phyloP scores from a whole-genome alignment of 2,113 vertebrate species.

The Zootoca vivipara region DNA sequence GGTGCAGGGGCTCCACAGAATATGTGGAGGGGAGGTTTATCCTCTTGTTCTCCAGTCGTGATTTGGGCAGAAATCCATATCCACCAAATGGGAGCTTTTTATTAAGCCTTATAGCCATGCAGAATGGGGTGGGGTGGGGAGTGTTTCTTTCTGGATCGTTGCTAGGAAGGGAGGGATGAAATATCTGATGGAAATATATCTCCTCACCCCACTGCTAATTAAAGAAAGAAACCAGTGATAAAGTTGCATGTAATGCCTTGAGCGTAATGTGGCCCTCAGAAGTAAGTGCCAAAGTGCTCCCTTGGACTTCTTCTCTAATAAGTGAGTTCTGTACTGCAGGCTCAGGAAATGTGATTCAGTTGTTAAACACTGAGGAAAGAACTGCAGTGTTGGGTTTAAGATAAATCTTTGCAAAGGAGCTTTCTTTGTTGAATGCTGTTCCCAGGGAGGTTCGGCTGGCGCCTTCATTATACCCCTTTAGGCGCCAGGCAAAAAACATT shows the following conservation, averaged over 20 bases:
- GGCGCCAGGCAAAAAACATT: too few relatives aligned
- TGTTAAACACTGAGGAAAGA: conserved; percentile 2
- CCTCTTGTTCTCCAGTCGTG: neutral
- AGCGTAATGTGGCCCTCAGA: too few relatives aligned
- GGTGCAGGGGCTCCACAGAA: neutral
- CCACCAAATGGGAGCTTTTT: neutral
- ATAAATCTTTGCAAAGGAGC: neutral
- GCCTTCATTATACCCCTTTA: too few relatives aligned
- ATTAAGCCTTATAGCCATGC: neutral
- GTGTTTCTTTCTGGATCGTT: too few relatives aligned
- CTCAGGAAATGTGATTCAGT: neutral
- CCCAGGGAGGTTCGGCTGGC: too few relatives aligned
- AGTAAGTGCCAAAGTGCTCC: neutral
- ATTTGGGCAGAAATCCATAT: neutral
- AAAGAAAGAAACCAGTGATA: too few relatives aligned
- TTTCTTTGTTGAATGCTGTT: neutral
- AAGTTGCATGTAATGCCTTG: too few relatives aligned
- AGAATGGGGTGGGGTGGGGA: neutral
- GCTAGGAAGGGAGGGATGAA: too few relatives aligned
- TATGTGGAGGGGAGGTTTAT: neutral
- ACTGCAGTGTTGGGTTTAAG: neutral
- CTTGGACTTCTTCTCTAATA: neutral
- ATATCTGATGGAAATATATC: too few relatives aligned
- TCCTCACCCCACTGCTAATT: too few relatives aligned
- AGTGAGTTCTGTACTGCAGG: neutral